Percentiles rank a stretch among this genome's conserved stretches.
These are phyloP conservation scores for Camponotus fellah DNA, from an alignment of 2,888 invertebrate genomes.

Conservation along the genomic window DNA sequence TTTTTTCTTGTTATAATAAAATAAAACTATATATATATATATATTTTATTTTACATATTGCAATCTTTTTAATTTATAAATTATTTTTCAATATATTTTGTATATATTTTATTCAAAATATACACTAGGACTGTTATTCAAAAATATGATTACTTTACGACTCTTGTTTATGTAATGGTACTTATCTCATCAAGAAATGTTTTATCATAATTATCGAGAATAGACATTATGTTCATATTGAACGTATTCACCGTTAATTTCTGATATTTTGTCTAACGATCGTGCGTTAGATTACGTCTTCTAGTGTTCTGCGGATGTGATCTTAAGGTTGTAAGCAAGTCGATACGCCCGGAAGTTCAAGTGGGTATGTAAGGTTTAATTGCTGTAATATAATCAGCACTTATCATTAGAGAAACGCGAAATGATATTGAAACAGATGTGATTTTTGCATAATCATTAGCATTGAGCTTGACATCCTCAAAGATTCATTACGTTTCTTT, in stretches of 20 bases:
- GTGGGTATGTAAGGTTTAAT: conserved; percentile 36
- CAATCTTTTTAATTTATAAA: not conserved
- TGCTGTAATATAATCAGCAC: conserved; percentile 47
- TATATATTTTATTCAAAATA: conserved; percentile 9
- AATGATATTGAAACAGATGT: conserved; percentile 51
- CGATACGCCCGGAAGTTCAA: conserved; percentile 46
- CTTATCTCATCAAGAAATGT: conserved; percentile 18
- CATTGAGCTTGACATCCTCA: conserved; percentile 64
- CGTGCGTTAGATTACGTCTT: conserved; percentile 11
- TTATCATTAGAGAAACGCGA: conserved; percentile 6
- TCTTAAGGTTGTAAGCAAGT: conserved; percentile 8
- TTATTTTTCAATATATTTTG: not conserved
- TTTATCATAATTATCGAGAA: conserved; percentile 31
- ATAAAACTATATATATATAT: not conserved
- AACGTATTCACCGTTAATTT: conserved; percentile 33
- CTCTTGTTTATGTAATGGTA: conserved; percentile 40
- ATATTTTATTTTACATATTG: not conserved
- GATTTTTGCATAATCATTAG: conserved; percentile 59
- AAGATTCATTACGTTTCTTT: not conserved
- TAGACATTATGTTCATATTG: conserved; percentile 7
- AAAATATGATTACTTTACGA: conserved; percentile 30
- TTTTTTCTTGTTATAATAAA: not conserved
- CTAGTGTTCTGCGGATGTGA: not conserved
- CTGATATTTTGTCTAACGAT: conserved; percentile 28
- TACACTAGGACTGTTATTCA: not conserved